Percentiles rank a stretch among this genome's conserved stretches.
Conservation (phyloP, 2,113 vertebrate genomes). For the Donacobius atricapilla region DNA sequence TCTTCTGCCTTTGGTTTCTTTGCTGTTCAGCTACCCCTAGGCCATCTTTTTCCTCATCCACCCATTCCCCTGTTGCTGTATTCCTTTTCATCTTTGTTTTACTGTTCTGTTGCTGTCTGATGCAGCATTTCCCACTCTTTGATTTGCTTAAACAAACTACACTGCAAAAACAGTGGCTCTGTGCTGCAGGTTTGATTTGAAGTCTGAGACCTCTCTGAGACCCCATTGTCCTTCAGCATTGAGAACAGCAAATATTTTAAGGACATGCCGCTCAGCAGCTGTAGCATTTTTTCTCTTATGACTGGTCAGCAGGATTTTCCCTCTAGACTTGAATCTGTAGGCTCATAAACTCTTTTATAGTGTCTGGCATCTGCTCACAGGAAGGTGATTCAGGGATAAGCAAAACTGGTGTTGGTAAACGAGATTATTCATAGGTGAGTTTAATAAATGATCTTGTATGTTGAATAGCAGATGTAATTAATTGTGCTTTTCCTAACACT, state of each 20-base stretch:
- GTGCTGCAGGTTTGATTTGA: background rate
- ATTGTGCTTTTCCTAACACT: background rate
- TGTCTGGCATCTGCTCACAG: background rate
- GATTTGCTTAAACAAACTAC: background rate
- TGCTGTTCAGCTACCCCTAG: background rate
- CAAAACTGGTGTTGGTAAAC: background rate
- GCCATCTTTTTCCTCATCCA: background rate
- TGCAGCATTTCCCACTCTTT: background rate
- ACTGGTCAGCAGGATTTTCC: constrained; percentile 34
- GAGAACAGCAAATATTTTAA: constrained; percentile 7
- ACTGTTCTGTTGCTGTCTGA: background rate
- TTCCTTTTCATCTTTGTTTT: background rate
- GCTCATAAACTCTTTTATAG: constrained; percentile 1
- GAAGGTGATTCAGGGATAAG: constrained; percentile 5
- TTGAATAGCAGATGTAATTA: constrained; percentile 28
- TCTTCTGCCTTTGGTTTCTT: background rate
- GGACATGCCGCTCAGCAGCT: constrained; percentile 18
- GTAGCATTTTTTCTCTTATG: background rate
- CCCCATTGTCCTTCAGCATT: background rate
- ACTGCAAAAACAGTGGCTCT: background rate
- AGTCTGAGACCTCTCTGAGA: background rate
- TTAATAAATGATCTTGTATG: background rate
- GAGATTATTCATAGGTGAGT: background rate
- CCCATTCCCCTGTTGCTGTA: background rate
- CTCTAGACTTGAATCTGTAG: background rate